Base-by-base conservation (phyloP, 2,113 vertebrate species). In the Rhinoptilus africanus region DNA sequence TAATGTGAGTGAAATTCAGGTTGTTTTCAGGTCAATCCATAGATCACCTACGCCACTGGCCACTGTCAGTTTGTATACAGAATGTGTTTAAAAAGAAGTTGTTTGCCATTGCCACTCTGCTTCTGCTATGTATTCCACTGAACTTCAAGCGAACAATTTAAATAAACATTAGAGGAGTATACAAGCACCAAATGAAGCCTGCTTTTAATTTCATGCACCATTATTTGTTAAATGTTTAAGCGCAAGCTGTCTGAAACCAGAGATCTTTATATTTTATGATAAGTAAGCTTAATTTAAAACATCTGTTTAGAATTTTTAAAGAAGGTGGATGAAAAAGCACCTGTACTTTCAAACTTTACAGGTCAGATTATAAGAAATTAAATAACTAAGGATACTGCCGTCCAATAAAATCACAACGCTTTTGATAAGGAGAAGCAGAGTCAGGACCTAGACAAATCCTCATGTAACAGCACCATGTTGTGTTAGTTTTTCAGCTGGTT, bases 131-230 rank as follows among this genome's bases (percentile, higher is more conserved):
- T 20, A 67, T 15, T 37, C 32, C 23, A 7, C 43, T 77, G 21
- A 75, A 85, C 34, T 64, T 71, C 45, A 77, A 75, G 56, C 9
- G 72, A 91, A 68, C 27, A 50, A 71, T 3, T 78, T 53, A 69
- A 81, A 89, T 18, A 79, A 92, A 59, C 22, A 47, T 53, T 20
- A 53, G 24, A 68, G 34, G 30, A 63, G 69, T 28, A 71, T 1
- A n/a, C 7, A 75, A 86, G 56, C 68, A 78, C 17, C 85, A 92
- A 93, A 91, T 19, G 8, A 93, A 88, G 47, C 39, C 92, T 93
- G 88, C 27, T 93, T 91, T 91, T 94, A 54, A 94, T 93, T 94
- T 92, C 59, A 86, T 56, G 63, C 63, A 77, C 23, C 30, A 54
- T 86, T 71, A 60, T 72, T 72, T 85, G 83, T 60, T 87, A 54